These are phyloP conservation scores for Metopolophium dirhodum DNA, from an alignment of 1,140 invertebrate genomes.

Conservation along the genomic window DNA sequence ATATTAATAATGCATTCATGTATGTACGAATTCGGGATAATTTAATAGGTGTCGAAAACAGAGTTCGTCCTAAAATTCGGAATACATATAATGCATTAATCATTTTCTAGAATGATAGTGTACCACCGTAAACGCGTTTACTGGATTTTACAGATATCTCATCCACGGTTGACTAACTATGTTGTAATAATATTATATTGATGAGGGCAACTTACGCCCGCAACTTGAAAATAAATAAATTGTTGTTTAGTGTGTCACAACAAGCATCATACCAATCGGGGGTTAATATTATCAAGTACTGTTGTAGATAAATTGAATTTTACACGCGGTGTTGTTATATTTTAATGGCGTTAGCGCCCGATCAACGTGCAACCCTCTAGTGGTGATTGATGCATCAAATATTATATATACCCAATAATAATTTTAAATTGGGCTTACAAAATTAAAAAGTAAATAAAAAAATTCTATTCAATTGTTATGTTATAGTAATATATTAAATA, in stretches of 20 bases:
- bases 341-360: background rate
- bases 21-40: background rate
- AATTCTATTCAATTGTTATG: background rate
- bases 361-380: background rate
- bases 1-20: background rate
- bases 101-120: background rate
- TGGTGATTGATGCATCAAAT: background rate
- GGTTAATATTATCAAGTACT: background rate
- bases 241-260: background rate
- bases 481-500: background rate
- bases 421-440: background rate
- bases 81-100: slow-evolving; percentile 11
- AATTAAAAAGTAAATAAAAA: background rate
- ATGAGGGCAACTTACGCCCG: background rate
- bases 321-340: background rate
- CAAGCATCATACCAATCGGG: background rate
- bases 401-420: background rate
- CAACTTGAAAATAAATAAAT: background rate
- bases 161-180: slow-evolving; percentile 7
- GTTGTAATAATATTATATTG: slow-evolving; percentile 17
- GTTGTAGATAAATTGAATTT: background rate
- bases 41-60: slow-evolving; percentile 11
- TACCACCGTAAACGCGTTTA: background rate
- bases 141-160: slow-evolving; percentile 14
- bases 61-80: background rate